Base-by-base conservation (phyloP, 1,140 invertebrate species). In the Venturia canescens region DNA sequence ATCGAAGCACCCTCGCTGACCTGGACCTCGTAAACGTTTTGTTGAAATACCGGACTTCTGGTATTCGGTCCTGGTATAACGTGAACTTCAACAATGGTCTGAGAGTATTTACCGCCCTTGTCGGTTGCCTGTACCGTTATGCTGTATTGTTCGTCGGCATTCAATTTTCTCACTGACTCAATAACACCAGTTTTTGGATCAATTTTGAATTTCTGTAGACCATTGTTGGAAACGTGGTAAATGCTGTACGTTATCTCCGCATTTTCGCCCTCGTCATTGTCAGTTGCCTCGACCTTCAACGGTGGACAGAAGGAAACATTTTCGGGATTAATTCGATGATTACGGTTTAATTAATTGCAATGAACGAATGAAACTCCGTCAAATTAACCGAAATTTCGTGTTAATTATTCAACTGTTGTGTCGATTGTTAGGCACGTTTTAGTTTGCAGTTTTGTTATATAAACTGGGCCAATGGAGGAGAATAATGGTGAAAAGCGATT, bases 171-270 rank as follows among this genome's bases (percentile, higher is more conserved):
- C 16, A 93, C 93, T n/a, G 95, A 95, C 70, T 95, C 94, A 86
- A 98, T 95, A 44, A 95, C 92, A 23, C 97, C 97, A 15, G 94
- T 96, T 79, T 93, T 93, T n/a, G 95, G 94, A 87, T 98, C 94
- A 82, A 98, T 97, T 84, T 94, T 94, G 86, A 98, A 98, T 89
- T 97, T 97, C 72, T 95, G 95, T 48, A 94, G 93, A 0, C 97
- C 97, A 88, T 97, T 97, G 89, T 98, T 98, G 50, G 96, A 97
- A 5, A 98, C 96, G 90, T 98, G 97, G 88, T 97, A 96, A 80
- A 98, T 96, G 80, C 94, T 95, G 92, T 97, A 98, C 7, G 94
- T 94, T 70, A 98, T 94, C 67, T 94, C 93, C 1, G 97, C 96
- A 90, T 97, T 97, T 79, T 95, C 94, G 53, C 96, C 97, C 84